Conservation (phyloP, 2,888 invertebrate species). For the Allygus modestus region DNA sequence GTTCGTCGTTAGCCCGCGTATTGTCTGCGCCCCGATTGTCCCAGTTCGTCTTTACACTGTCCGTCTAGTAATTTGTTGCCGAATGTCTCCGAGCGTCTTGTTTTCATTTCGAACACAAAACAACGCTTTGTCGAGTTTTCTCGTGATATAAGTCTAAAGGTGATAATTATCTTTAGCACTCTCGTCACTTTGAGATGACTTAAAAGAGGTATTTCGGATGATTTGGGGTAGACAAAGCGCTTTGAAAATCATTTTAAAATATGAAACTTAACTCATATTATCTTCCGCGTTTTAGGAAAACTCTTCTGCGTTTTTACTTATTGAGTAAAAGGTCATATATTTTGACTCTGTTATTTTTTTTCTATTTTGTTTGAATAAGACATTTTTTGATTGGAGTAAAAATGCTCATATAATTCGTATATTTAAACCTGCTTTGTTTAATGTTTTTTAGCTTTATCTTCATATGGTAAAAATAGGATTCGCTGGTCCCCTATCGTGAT, state of each 20-base stretch:
- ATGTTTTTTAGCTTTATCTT: too few species aligned
- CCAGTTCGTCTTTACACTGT: constrained; percentile 30
- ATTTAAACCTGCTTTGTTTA: too few species aligned
- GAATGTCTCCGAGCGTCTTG: constrained; percentile 28
- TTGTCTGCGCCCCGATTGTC: constrained; percentile 28
- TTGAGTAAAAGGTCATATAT: too few species aligned
- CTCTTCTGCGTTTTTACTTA: too few species aligned
- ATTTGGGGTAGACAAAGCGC: neutral
- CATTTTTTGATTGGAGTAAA: too few species aligned
- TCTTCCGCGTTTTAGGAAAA: too few species aligned
- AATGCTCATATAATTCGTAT: too few species aligned
- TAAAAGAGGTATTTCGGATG: constrained; percentile 1
- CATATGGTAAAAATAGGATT: too few species aligned
- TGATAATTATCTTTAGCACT: constrained; percentile 10
- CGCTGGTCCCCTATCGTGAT: too few species aligned
- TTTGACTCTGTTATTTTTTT: too few species aligned
- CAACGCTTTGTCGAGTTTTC: constrained; percentile 4
- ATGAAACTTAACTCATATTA: too few species aligned
- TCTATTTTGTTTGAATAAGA: too few species aligned
- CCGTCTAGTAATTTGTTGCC: constrained; percentile 38
- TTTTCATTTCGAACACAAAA: constrained; percentile 10
- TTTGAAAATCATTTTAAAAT: neutral
- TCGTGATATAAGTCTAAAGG: constrained; percentile 1
- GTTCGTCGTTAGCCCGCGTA: constrained; percentile 33
- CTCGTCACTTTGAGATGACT: neutral